Conservation (phyloP, 1,140 invertebrate genomes). For the Lepidurus packardi region DNA sequence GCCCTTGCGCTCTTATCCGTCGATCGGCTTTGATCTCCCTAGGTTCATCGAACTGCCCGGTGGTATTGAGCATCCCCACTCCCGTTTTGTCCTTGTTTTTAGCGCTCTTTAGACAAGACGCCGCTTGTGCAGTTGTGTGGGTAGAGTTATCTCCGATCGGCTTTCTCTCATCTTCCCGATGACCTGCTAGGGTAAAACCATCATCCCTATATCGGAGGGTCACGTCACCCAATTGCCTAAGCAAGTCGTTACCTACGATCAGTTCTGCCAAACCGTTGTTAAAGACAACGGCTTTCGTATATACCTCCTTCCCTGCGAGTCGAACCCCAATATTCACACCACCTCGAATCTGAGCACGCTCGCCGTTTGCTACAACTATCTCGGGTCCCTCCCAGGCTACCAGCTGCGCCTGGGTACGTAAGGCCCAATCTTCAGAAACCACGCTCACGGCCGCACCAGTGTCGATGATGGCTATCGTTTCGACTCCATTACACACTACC, state of each 20-base stretch:
- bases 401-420: neutral
- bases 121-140: too few species aligned
- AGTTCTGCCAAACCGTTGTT: neutral
- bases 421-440: neutral
- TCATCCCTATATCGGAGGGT: neutral
- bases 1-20: too few species aligned
- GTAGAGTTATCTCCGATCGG: slow-evolving; percentile 37
- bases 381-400: neutral
- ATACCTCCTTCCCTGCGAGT: neutral
- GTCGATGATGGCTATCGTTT: neutral
- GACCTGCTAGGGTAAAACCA: slow-evolving; percentile 44
- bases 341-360: too few species aligned
- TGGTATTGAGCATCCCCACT: too few species aligned
- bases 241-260: neutral
- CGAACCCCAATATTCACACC: neutral
- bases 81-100: too few species aligned
- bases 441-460: neutral
- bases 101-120: too few species aligned
- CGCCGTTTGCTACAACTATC: neutral
- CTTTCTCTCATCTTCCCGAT: slow-evolving; percentile 47
- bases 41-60: too few species aligned
- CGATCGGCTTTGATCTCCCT: too few species aligned
- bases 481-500: neutral
- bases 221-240: neutral
- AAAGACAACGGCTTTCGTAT: neutral